Base-by-base conservation (phyloP, 2,888 invertebrate species). In the Drosophila lutescens region DNA sequence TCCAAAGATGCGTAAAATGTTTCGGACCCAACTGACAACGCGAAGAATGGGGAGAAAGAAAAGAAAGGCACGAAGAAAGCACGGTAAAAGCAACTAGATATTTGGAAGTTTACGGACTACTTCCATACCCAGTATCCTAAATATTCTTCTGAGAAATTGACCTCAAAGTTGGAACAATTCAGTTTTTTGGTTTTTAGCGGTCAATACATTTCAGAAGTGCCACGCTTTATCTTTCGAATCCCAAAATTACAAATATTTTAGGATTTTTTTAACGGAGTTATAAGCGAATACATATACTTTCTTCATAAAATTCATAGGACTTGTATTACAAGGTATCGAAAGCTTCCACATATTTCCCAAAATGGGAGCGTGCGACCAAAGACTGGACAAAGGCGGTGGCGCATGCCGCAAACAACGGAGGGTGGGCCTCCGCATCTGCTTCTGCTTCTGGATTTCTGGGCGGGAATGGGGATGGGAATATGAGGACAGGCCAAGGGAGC, bases 1-100 rank as follows among this genome's bases (percentile, higher is more conserved):
- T 30, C 51, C 30, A 78, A 78, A 77, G 75, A 81, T 80, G 80
- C 77, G 82, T 80, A 77, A 81, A 84, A 80, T 83, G 86, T 83
- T 86, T 79, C 74, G 83, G 85, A 84, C 44, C 57, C 62, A 47
- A 54, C 57, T 57, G 65, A 43, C 67, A 49, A 46, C 38, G 47
- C 20, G 40, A 32, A 17, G 59, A 61, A 59, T 53, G 53, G 23
- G 51, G 9, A 51, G 38, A 58, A 40, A 51, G 51, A 40, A 51
- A 51, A 46, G 61, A 26, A 44, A 44, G 43, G 32, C 26, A 65
- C 47, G 36, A 47, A 50, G 47, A 66, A 47, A 43, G 30, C 30
- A 41, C 13, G 40, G 32, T 49, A 50, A 55, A 49, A 60, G 50
- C 49, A 51, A 32, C 10, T 1, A n/a, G 8, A 30, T 43, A 46